These are phyloP conservation scores for Andrena trimmerana DNA, from an alignment of 2,888 invertebrate genomes.

Conservation along the genomic window DNA sequence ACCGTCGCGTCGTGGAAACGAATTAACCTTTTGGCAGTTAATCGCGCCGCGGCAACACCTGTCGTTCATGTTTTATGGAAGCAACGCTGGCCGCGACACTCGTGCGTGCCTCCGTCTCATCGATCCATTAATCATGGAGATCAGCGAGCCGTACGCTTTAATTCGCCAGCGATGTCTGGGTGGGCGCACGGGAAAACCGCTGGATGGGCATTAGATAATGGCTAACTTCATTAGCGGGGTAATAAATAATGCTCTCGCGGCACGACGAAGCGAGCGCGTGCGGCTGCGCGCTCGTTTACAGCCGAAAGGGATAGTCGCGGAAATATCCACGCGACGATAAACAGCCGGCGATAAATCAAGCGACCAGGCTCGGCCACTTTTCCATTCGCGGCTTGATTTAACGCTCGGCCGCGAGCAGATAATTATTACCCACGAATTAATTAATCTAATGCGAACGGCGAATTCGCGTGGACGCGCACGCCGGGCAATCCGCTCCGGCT, in stretches of 20 bases:
- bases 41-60: constrained; percentile 66
- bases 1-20: not conserved
- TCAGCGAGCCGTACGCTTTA: constrained; percentile 40
- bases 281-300: constrained; percentile 34
- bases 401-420: constrained; percentile 40
- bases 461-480: constrained; percentile 45
- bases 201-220: constrained; percentile 69
- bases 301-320: constrained; percentile 58
- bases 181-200: constrained; percentile 44
- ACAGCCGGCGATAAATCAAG: constrained; percentile 65
- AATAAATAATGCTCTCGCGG: constrained; percentile 65
- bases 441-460: constrained; percentile 53
- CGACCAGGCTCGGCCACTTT: constrained; percentile 42
- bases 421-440: constrained; percentile 64
- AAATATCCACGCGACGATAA: constrained; percentile 66
- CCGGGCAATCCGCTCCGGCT: constrained; percentile 29
- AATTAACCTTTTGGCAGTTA: constrained; percentile 30
- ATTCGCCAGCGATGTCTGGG: constrained; percentile 55
- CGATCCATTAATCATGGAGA: constrained; percentile 68
- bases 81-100: constrained; percentile 39
- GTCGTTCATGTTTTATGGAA: constrained; percentile 47
- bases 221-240: constrained; percentile 68
- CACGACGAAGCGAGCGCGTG: constrained; percentile 35
- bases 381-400: constrained; percentile 53
- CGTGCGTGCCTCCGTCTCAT: constrained; percentile 53